Evolutionary conservation across 64 coral and sea anemone genomes (phyloP), one percentile per base, ranked within the genome.

Genomic region (Porites australiensis): DNA sequence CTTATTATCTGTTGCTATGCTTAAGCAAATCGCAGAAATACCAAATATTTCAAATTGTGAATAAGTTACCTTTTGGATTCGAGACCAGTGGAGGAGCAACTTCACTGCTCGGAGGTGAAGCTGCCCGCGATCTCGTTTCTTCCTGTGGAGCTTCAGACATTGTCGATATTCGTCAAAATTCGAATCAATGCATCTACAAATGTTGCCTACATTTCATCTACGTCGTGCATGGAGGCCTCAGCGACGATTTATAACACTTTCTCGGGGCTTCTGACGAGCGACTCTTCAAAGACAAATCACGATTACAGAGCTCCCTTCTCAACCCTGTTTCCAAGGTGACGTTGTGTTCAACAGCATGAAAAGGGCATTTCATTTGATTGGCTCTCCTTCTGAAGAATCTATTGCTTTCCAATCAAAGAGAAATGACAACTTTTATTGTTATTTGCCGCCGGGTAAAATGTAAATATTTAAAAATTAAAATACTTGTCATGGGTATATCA

Each of bases 61-160:
- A 43, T 83, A 37, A 37, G 0, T 37, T 37, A 95, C 90, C 95
- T 82, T 96, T 96, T 27, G 82, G 61, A 18, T 60, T 81, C 52
- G 92, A 92, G 13, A 98, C 80, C 14, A 92, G 76, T 27, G 96
- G 92, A 59, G 96, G 92, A 0, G 96, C 92, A 77, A 98, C 85
- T 88, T 98, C 96, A 6, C 23, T 64, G 45, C 92, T 98, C 19
- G 74, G 92, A 6, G 92, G 95, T 76, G 96, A 84, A 5, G 88
- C 92, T 58, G 89, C 77, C 10, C 89, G 66, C 37, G 78, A 92
- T 77, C 70, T 82, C 7, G 82, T 22, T 27, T 93, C 95, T 37
- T 98, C 88, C 49, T 94, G 88, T 44, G n/a, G 20, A n/a, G 58
- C 72, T 16, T 98, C 96, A 3, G 92, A 91, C 96, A 98, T 98